Base-by-base conservation (phyloP, 2,113 vertebrate genomes). In the Planiliza haematocheilus region DNA sequence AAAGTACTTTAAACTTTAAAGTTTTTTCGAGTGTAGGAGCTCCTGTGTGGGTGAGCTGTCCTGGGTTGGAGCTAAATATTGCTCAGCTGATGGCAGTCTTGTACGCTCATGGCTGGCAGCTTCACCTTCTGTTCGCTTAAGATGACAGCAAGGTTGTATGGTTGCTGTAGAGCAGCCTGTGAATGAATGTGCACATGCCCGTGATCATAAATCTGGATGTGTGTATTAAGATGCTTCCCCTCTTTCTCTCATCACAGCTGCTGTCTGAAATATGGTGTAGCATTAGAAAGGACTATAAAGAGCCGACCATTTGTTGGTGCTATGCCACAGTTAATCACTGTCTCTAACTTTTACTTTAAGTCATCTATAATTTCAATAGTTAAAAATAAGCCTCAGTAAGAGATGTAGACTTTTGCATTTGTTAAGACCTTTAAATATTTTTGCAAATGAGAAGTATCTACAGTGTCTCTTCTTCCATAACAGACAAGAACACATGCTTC, bases 91-190 rank as follows among this genome's bases (percentile, higher is more conserved):
- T 24, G 60, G 70, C 42, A 69, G 21, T 61, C 55, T 79, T 7
- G 0, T 41, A 45, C 52, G 78, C 53, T 42, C 7, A 16, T 56
- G 73, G 56, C 59, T 53, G 41, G 16, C 46, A 62, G 56, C 52
- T 55, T 70, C 53, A 46, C 72, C 70, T 90, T 80, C 61, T 82
- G 74, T 87, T 78, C 77, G 16, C 34, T 55, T 48, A 49, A 52
- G 74, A 81, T 13, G 50, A 37, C 74, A 72, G 51, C 0, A 8
- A 74, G 57, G 77, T 51, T 49, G 49, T 14, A 45, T 53, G 67
- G 43, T 38, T 20, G 37, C 74, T 64, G 36, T 70, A 43, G 36
- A 36, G 58, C 57, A 63, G 46, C 41, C 53, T 63, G 65, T 39
- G 30, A 74, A 52, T 46, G 43, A 76, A 70, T 46, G 64, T 53